A percentile compares a stretch with the other conserved stretches of the same genome.
Conservation (phyloP, 2,113 vertebrate genomes). For the Seriola rivoliana region DNA sequence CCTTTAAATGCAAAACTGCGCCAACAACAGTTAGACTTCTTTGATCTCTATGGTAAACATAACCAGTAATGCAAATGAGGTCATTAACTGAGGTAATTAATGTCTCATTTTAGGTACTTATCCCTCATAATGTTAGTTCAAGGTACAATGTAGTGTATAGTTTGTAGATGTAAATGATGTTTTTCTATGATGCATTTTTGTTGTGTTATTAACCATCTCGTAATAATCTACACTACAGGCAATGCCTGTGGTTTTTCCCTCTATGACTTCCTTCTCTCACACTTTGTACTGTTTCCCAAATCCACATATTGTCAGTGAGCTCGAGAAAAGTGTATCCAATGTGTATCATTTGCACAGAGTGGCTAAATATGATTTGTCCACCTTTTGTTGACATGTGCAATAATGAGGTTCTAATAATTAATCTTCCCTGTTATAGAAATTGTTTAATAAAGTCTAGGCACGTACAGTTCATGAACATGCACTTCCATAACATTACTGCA, state of each 20-base stretch:
- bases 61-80: background rate
- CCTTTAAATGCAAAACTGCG: no score
- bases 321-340: background rate
- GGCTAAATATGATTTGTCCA: slow-evolving; percentile 8
- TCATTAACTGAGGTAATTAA: background rate
- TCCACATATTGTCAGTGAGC: background rate
- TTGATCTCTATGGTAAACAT: background rate
- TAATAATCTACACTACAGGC: background rate
- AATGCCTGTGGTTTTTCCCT: background rate
- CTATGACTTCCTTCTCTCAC: background rate
- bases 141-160: background rate
- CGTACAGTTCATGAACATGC: slow-evolving; percentile 3
- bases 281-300: background rate
- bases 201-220: background rate
- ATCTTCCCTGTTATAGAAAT: slow-evolving; percentile 24
- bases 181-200: background rate
- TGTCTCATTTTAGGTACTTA: background rate
- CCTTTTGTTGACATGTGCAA: slow-evolving; percentile 31
- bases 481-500: slow-evolving; percentile 21
- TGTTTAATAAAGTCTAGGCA: slow-evolving; percentile 43
- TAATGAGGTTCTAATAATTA: slow-evolving; percentile 14
- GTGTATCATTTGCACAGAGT: background rate
- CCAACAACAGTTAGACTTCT: no score
- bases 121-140: background rate
- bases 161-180: background rate